Evolutionary conservation across 1,140 invertebrate genomes (phyloP), one percentile per base, ranked within the genome.

Genomic region (Drosophila pachea): DNA sequence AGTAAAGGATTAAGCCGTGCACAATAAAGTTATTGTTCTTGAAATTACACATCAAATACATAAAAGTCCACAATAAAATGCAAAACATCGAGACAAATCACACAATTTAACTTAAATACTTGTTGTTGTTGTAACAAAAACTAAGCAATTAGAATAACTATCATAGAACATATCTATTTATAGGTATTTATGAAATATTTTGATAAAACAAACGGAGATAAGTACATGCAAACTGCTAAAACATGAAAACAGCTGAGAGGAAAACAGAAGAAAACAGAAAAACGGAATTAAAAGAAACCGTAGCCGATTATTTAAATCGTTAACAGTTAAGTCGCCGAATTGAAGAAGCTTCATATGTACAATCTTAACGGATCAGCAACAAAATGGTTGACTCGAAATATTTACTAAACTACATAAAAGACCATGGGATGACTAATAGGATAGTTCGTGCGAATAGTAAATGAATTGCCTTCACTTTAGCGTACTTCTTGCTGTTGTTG

Each of bases 401-500:
- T 33, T 43, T 9, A 16, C 14, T 43, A 6, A 14, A 12, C 40
- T 43, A 43, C 40, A 16, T n/a, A 56, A 56, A 43, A 11, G 2
- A 6, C 16, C 16, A 45, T 31, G 14, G 40, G 40, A 32, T 33
- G 35, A 11, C 22, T 22, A 22, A 2, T 22, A 3, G 22, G 22
- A 22, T 31, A 43, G 29, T 45, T 56, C 16, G 36, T 22, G 49
- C 33, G 7, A 45, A 43, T 38, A 64, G 64, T 31, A 66, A 48
- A n/a, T 36, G 12, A 65, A 22, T 69, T 67, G 64, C 32, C 56
- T 61, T 31, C 7, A 54, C 14, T 12, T 54, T 55, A 61, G 55
- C 68, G 50, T 71, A 67, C 64, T 71, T 67, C 42, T 67, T 66
- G 50, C 43, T 65, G 43, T 56, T 65, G 56, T 55, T 36, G 63